Conservation (phyloP, 2,797 vertebrate genomes). For the Peromyscus nudipes region DNA sequence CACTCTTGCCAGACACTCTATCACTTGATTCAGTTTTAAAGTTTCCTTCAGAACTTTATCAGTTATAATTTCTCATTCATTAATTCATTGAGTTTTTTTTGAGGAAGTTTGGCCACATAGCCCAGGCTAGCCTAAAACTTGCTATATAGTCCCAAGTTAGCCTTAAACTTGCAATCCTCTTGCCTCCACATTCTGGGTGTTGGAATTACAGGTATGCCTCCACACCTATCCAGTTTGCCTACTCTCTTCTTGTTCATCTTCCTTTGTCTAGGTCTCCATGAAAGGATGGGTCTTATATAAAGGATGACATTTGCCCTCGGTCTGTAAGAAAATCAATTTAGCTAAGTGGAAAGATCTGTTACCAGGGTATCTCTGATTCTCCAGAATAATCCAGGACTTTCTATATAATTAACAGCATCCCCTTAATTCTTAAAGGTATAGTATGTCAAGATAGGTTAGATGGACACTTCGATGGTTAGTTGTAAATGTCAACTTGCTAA, state of each 20-base stretch:
- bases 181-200: not conserved
- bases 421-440: not conserved
- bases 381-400: not conserved
- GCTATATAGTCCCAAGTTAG: not conserved
- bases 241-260: not conserved
- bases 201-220: not conserved
- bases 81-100: not conserved
- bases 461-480: not conserved
- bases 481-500: not conserved
- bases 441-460: not conserved
- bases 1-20: not conserved
- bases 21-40: not conserved
- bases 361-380: not conserved
- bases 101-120: not conserved
- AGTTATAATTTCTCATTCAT: slow-evolving; percentile 25
- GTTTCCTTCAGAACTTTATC: slow-evolving; percentile 29
- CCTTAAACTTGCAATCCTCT: not conserved
- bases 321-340: slow-evolving; percentile 35
- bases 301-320: not conserved
- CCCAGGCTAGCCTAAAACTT: not conserved
- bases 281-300: not conserved
- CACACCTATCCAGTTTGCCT: not conserved
- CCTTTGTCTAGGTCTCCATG: not conserved
- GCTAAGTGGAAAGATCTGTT: not conserved
- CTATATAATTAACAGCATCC: not conserved